These are phyloP conservation scores for Copsychus sechellarum DNA, from an alignment of 2,113 vertebrate genomes.

Conservation along the genomic window DNA sequence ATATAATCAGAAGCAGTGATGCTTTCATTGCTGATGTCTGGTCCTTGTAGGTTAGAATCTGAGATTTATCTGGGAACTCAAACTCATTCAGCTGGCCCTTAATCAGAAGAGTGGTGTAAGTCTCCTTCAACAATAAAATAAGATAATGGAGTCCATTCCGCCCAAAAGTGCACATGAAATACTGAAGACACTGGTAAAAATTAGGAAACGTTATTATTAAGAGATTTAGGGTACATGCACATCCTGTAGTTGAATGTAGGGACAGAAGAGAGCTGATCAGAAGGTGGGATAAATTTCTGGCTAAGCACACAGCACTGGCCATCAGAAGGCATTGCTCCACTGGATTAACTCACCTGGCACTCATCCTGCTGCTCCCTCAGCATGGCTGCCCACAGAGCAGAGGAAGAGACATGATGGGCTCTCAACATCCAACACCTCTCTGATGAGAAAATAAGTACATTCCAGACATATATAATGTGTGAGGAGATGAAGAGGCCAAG, in stretches of 20 bases:
- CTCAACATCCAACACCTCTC: background rate
- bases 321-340: background rate
- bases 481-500: background rate
- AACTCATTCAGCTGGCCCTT: background rate
- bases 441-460: background rate
- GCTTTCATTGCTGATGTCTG: background rate
- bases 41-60: background rate
- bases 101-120: background rate
- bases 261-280: background rate
- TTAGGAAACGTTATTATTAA: background rate
- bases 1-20: background rate
- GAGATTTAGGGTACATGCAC: background rate
- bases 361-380: background rate
- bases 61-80: background rate
- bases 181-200: background rate
- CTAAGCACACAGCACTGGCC: background rate
- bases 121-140: background rate
- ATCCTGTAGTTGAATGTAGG: background rate
- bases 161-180: background rate
- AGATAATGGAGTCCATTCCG: background rate
- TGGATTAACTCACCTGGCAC: background rate
- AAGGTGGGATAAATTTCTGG: background rate
- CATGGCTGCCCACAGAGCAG: background rate
- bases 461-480: background rate
- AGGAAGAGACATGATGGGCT: background rate